Percentiles rank a stretch among this genome's conserved stretches.
Evolutionary conservation across 2,888 invertebrate genomes (phyloP).

Genomic region (Meiosimyza platycephala): DNA sequence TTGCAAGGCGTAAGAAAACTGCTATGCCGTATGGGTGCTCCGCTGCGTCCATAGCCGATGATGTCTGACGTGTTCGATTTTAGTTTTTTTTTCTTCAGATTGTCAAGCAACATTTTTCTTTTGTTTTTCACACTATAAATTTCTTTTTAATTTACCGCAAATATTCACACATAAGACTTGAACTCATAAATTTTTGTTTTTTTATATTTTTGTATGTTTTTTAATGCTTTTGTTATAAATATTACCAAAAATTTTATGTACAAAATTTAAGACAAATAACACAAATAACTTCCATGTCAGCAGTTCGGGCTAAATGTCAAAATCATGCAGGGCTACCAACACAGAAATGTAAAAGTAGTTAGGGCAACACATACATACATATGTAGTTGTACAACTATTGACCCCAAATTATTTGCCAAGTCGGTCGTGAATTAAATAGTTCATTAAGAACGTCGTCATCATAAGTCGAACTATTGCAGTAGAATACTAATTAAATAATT

Average conservation of each 20-base stretch:
- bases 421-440: too few species aligned
- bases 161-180: not conserved
- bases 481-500: too few species aligned
- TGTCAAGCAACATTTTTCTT: not conserved
- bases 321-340: constrained; percentile 17
- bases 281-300: constrained; percentile 58
- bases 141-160: too few species aligned
- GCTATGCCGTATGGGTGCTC: not conserved
- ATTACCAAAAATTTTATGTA: constrained; percentile 54
- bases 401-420: too few species aligned
- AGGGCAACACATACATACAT: too few species aligned
- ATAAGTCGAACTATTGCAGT: too few species aligned
- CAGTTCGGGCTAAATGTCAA: constrained; percentile 42
- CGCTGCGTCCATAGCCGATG: not conserved
- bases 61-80: constrained; percentile 27
- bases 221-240: constrained; percentile 14
- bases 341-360: not conserved
- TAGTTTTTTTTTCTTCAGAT: not conserved
- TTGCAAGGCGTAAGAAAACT: too few species aligned
- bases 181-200: not conserved
- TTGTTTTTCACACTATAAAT: constrained; percentile 1
- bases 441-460: too few species aligned
- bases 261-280: constrained; percentile 52
- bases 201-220: not conserved
- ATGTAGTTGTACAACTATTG: too few species aligned